Conservation (phyloP, 2,888 invertebrate species). For the Tetragnatha montana region DNA sequence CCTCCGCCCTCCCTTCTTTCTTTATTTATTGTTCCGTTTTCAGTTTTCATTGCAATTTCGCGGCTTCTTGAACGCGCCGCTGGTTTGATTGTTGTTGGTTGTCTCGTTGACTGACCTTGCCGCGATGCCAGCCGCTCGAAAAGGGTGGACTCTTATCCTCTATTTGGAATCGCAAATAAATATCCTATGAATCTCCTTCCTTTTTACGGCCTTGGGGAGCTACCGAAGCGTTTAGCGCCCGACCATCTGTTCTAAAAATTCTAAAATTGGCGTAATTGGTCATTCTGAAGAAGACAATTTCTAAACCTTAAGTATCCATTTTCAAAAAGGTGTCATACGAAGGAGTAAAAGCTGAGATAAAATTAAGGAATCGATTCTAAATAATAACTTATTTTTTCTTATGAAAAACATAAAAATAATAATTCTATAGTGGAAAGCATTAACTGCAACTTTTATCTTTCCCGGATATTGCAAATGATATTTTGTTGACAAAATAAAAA, state of each 20-base stretch:
- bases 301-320: not conserved
- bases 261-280: not conserved
- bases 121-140: conserved; percentile 44
- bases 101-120: conserved; percentile 66
- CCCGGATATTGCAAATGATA: too few species aligned
- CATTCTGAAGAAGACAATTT: not conserved
- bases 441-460: too few species aligned
- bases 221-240: conserved; percentile 24
- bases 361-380: too few species aligned
- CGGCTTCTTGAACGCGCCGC: conserved; percentile 35
- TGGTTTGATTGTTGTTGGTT: conserved; percentile 37
- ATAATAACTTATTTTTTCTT: too few species aligned
- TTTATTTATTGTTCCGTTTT: conserved; percentile 2
- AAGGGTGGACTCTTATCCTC: conserved; percentile 45
- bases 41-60: conserved; percentile 40
- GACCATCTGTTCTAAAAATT: conserved; percentile 27
- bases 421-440: too few species aligned
- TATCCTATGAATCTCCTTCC: conserved; percentile 18
- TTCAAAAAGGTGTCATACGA: not conserved
- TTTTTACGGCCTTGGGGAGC: conserved; percentile 30
- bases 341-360: too few species aligned
- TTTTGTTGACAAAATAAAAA: too few species aligned
- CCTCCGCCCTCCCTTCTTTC: conserved; percentile 25
- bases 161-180: not conserved
- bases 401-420: too few species aligned